Base-by-base conservation (phyloP, 2,797 vertebrate genomes). In the Pterois miles region DNA sequence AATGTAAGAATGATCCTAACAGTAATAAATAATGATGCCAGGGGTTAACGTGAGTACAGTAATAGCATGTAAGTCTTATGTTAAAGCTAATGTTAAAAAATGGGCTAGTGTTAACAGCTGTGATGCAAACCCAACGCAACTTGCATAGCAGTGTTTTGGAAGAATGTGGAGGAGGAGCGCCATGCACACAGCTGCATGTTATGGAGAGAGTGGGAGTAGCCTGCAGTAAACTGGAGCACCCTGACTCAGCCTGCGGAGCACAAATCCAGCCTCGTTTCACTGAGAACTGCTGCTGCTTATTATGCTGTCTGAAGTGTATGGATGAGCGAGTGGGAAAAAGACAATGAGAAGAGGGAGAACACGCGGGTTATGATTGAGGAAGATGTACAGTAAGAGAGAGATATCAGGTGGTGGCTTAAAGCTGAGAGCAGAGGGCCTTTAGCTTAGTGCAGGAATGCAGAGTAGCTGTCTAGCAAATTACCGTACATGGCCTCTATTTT, bases 231-330 rank as follows among this genome's bases (percentile, higher is more conserved):
- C 48, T 86, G 65, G 83, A 89, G 60, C 80, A 83, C 59, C 76
- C 83, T 83, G 82, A 91, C 74, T 88, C 85, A 86, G 78, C 59
- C 88, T 78, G 81, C 29, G 10, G n/a, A 53, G 71, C 77, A 80
- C 78, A 77, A 54, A 80, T 74, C 11, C 62, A 72, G 65, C 80
- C 82, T 84, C 18, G 5, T 84, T 82, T 81, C 80, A 63, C 27
- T 76, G 79, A 50, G 78, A 84, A 53, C 62, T 50, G 71, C 80
- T 43, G 71, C 80, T 77, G 65, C 73, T 85, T 77, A 80, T 89
- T 68, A 76, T 4, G 3, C 38, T 64, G 63, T 66, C 62, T 76
- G 33, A 34, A 31, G 31, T 71, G 70, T 63, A 57, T 38, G 73
- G 78, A 73, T 81, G 81, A 84, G 40, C 65, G 84, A 80, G 80